Conservation (phyloP, 2,888 invertebrate species). For the Ormyrus thymus region DNA sequence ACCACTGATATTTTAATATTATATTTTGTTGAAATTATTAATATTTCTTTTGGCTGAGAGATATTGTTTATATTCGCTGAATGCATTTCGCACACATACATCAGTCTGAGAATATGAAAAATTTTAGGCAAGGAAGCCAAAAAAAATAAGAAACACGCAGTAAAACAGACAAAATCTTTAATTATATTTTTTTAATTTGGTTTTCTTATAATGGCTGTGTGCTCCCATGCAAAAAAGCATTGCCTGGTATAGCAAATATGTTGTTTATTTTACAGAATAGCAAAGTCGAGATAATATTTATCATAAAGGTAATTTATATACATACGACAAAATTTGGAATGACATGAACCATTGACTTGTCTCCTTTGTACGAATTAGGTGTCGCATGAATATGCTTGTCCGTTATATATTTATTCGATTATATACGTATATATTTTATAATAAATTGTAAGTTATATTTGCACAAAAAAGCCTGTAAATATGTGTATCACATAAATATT, state of each 20-base stretch:
- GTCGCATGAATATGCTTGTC: conserved; percentile 71
- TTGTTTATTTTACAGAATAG: conserved; percentile 73
- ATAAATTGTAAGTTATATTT: conserved; percentile 35
- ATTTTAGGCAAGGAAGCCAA: background rate
- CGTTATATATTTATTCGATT: conserved; percentile 15
- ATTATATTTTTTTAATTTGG: conserved; percentile 49
- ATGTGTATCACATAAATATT: conserved; percentile 34
- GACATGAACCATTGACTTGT: conserved; percentile 66
- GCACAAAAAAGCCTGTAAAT: conserved; percentile 45
- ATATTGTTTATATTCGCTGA: conserved; percentile 57
- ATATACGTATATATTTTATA: conserved; percentile 17
- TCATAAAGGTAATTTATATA: conserved; percentile 69
- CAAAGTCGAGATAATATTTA: conserved; percentile 72
- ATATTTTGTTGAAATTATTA: background rate
- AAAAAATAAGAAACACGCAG: background rate
- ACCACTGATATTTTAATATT: background rate
- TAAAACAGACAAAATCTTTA: conserved; percentile 21
- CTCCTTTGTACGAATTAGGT: conserved; percentile 68
- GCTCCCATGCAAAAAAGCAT: conserved; percentile 67
- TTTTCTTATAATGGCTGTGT: conserved; percentile 65
- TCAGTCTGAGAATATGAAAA: background rate
- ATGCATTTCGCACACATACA: conserved; percentile 56
- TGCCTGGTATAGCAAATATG: conserved; percentile 71
- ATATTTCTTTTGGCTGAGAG: conserved; percentile 54
- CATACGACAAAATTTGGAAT: conserved; percentile 68